Evolutionary conservation across 2,113 vertebrate genomes (phyloP).

Genomic region (Herpetotheres cachinnans): DNA sequence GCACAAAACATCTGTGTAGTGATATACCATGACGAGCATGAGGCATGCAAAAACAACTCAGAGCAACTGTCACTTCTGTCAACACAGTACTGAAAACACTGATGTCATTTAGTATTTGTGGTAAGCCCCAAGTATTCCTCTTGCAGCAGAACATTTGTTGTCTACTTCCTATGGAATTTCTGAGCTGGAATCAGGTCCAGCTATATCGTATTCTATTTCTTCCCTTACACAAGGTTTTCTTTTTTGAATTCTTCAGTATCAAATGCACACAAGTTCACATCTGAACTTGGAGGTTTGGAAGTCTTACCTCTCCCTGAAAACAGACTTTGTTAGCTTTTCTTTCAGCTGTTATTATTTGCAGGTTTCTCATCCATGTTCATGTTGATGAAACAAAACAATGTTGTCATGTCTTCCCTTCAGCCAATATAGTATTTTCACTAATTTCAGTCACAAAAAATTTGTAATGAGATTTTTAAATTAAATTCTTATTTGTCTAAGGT

Average conservation of each 20-base stretch:
- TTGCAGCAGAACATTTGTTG: slow-evolving; percentile 27
- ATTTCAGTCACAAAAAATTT: background rate
- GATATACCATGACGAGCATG: background rate
- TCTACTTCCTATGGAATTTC: slow-evolving; percentile 24
- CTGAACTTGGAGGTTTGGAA: background rate
- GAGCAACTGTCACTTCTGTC: slow-evolving; percentile 40
- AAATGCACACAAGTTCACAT: background rate
- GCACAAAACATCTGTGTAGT: slow-evolving; percentile 2
- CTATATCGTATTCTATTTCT: background rate
- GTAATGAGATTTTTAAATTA: background rate
- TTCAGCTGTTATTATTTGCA: background rate
- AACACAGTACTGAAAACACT: background rate
- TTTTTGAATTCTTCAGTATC: background rate
- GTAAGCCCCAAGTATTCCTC: slow-evolving; percentile 27
- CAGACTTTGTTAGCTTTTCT: background rate
- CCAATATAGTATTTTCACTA: background rate
- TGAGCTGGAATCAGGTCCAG: background rate
- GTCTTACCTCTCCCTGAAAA: background rate
- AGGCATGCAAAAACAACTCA: background rate
- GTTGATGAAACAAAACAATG: background rate
- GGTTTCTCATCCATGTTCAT: background rate
- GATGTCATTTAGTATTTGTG: slow-evolving; percentile 32
- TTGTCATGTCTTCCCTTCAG: background rate
- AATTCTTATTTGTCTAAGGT: background rate
- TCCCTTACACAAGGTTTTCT: background rate